phyloP scores from a whole-genome alignment of 2,113 vertebrate species.

The Passer domesticus region DNA sequence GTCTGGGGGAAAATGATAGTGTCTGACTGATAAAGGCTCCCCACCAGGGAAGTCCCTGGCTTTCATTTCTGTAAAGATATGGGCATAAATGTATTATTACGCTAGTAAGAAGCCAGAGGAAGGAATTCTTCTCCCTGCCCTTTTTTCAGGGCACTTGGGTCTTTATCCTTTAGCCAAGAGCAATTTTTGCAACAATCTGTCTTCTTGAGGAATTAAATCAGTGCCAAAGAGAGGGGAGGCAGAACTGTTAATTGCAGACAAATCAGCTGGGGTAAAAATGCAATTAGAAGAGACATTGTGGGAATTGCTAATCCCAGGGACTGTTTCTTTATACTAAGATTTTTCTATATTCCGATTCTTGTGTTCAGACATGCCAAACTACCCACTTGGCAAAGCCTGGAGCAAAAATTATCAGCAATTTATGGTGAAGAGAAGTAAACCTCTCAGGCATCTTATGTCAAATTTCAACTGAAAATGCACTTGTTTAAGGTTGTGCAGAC shows the following conservation, averaged over 20 bases:
- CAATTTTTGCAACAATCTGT: conserved; percentile 29
- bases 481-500: background rate
- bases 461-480: background rate
- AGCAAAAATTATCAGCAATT: background rate
- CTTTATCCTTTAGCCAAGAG: conserved; percentile 30
- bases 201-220: conserved; percentile 22
- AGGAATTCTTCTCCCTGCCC: background rate
- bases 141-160: background rate
- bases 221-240: conserved; percentile 1
- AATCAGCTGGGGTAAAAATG: conserved; percentile 13
- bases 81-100: background rate
- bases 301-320: background rate
- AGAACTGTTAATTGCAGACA: conserved; percentile 41
- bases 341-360: conserved; percentile 5
- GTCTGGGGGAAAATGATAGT: background rate
- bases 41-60: background rate
- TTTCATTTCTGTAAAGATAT: background rate
- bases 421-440: background rate
- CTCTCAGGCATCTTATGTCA: background rate
- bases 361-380: background rate
- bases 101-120: background rate
- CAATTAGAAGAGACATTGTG: conserved; percentile 35
- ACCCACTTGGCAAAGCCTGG: conserved; percentile 12
- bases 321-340: background rate
- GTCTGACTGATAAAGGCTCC: background rate